A percentile compares a stretch with the other conserved stretches of the same genome.
phyloP scores from a whole-genome alignment of 2,888 invertebrate species.

The Autographa gamma region DNA sequence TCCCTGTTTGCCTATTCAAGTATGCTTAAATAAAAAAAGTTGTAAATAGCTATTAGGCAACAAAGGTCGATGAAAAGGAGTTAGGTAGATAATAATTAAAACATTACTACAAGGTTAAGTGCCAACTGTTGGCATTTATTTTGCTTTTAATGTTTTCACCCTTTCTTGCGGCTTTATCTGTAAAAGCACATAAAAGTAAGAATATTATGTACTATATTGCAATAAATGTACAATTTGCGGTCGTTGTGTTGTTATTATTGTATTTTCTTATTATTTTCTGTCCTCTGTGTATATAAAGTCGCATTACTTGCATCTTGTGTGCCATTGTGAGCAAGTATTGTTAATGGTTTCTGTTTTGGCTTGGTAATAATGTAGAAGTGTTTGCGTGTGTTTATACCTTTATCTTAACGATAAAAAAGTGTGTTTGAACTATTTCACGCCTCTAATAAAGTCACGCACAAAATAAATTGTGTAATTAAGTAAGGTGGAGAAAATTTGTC shows the following conservation, averaged over 20 bases:
- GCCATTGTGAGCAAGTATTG: neutral
- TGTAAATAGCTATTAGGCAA: too few species aligned
- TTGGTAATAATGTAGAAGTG: neutral
- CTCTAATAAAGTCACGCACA: too few species aligned
- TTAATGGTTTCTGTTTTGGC: neutral
- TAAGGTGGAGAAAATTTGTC: too few species aligned
- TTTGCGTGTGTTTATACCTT: neutral
- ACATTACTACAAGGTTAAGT: neutral
- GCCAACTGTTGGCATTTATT: neutral
- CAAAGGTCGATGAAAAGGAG: too few species aligned
- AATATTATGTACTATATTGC: neutral
- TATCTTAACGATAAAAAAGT: neutral
- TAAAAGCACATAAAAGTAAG: neutral
- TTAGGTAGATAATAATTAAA: too few species aligned
- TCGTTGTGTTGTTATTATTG: neutral
- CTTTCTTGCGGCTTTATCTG: neutral
- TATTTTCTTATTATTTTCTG: neutral
- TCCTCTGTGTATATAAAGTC: slow-evolving; percentile 3
- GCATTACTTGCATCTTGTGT: slow-evolving; percentile 2
- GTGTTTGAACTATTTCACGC: neutral
- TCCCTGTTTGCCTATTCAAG: too few species aligned
- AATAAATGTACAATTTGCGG: slow-evolving; percentile 1
- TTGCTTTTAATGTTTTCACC: neutral
- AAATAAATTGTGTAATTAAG: slow-evolving; percentile 48
- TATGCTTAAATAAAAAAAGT: too few species aligned